phyloP scores from a whole-genome alignment of 1,140 invertebrate genomes.

The Trichomalopsis sarcophagae region DNA sequence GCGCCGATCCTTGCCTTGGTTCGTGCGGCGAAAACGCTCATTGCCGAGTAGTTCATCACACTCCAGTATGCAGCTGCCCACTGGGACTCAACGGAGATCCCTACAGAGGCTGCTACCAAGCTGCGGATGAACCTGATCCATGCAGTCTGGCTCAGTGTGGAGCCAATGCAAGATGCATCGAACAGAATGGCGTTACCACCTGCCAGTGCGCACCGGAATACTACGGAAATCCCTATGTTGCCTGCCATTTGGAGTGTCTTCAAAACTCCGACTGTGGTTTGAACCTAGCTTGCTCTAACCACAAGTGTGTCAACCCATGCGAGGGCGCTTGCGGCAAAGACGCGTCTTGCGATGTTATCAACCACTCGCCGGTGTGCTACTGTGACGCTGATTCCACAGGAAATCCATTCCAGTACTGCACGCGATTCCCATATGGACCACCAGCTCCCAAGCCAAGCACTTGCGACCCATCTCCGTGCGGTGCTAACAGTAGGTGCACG shows the following conservation, averaged over 20 bases:
- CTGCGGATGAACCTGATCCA: conserved; percentile 75
- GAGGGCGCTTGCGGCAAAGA: conserved; percentile 84
- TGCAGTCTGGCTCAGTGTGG: conserved; percentile 85
- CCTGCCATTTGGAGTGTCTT: conserved; percentile 86
- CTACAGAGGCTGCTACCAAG: conserved; percentile 76
- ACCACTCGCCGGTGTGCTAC: conserved; percentile 87
- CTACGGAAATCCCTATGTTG: conserved; percentile 84
- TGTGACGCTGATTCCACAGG: conserved; percentile 84
- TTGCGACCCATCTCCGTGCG: conserved; percentile 84
- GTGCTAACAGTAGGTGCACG: conserved; percentile 85
- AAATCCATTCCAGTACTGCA: conserved; percentile 86
- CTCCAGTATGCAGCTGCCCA: conserved; percentile 85
- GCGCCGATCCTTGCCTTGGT: conserved; percentile 87
- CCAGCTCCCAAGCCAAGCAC: conserved; percentile 60
- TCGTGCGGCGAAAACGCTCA: conserved; percentile 87
- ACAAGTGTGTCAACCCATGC: conserved; percentile 88
- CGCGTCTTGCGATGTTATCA: conserved; percentile 84
- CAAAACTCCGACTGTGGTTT: conserved; percentile 85
- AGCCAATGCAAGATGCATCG: conserved; percentile 83
- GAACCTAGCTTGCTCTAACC: conserved; percentile 83
- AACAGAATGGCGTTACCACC: conserved; percentile 76
- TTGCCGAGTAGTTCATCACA: conserved; percentile 85
- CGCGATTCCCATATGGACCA: conserved; percentile 58
- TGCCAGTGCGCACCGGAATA: conserved; percentile 82
- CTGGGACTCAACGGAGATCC: conserved; percentile 86